Evolutionary conservation across 53 echinoderm and acorn worm genomes (phyloP), one percentile per base, ranked within the genome.

Genomic region (Crossaster papposus): DNA sequence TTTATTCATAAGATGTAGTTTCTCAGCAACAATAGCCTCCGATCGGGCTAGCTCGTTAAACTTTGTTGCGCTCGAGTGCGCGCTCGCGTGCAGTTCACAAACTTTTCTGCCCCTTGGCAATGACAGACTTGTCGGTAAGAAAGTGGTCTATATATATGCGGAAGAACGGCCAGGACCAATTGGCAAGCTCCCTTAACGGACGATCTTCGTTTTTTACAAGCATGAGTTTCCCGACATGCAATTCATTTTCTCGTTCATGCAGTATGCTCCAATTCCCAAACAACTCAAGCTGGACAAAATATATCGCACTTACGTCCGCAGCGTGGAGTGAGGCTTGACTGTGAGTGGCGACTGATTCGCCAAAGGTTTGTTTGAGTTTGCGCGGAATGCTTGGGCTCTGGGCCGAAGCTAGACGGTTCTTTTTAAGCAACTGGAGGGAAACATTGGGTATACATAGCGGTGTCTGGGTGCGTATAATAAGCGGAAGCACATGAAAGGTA

Each of bases 401-500:
- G 32, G 84, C 30, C 29, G 72, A 44, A 36, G 52, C 52, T 1
- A 24, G 52, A 24, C 22, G 73, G 18, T 52, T 84, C 84, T 84
- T 84, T 71, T 52, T 51, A 13, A 72, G 72, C 72, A 84, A 52
- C 84, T 72, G 30, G 50, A 51, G 71, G 84, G 72, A 44, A 50
- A 70, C 83, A 70, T 83, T 62, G 35, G 14, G 62, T 7, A 34
- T n/a, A n/a, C n/a, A n/a, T n/a, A 51, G 62, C 29, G n/a, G 81
- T 58, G 31, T 64, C 31, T 58, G 55, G 51, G 62, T 20, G 44
- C 44, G 44, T 44, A 44, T 9, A n/a, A 53, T 30, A 31, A 64
- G 29, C 30, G 30, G 30, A 22, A 11, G 36, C 36, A 35, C 20
- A 35, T 58, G 22, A 12, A 30, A 74, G 74, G 22, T 14, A 74